Evolutionary conservation across 2,113 vertebrate genomes (phyloP).

Genomic region (Aphyosemion australe): DNA sequence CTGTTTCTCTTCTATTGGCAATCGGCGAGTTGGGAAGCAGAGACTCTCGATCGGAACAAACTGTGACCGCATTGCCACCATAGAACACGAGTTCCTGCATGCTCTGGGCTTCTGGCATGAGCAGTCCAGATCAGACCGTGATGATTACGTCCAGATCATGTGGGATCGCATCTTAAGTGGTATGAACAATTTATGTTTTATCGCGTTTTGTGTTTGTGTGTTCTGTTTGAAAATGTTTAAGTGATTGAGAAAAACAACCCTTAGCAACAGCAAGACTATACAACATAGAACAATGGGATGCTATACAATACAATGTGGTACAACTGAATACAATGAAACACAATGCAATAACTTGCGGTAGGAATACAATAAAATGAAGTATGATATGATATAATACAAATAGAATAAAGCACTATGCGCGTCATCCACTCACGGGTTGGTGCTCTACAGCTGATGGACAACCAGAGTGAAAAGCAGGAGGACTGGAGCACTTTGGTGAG

Average conservation of each 20-base stretch:
- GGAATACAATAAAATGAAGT: not conserved
- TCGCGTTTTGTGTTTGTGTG: not conserved
- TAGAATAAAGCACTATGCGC: too few relatives aligned
- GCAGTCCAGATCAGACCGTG: slow-evolving; percentile 88
- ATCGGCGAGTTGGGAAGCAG: slow-evolving; percentile 79
- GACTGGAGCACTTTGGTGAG: too few relatives aligned
- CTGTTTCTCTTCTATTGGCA: slow-evolving; percentile 91
- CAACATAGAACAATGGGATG: too few relatives aligned
- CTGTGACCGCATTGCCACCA: slow-evolving; percentile 85
- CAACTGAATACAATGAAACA: too few relatives aligned
- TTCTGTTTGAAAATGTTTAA: not conserved
- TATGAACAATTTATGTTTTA: slow-evolving; percentile 49
- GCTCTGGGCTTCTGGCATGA: slow-evolving; percentile 95
- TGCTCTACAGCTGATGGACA: too few relatives aligned
- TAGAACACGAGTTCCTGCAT: slow-evolving; percentile 91
- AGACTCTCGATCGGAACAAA: slow-evolving; percentile 83
- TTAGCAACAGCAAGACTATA: too few relatives aligned
- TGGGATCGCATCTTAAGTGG: slow-evolving; percentile 85
- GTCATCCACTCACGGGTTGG: too few relatives aligned
- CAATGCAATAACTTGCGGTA: too few relatives aligned
- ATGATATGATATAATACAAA: too few relatives aligned
- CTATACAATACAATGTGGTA: too few relatives aligned
- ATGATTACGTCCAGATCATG: slow-evolving; percentile 87
- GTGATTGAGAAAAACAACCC: not conserved
- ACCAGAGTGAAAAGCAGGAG: too few relatives aligned